phyloP scores from a whole-genome alignment of 1,140 invertebrate genomes.

The Brachystomella parvula region DNA sequence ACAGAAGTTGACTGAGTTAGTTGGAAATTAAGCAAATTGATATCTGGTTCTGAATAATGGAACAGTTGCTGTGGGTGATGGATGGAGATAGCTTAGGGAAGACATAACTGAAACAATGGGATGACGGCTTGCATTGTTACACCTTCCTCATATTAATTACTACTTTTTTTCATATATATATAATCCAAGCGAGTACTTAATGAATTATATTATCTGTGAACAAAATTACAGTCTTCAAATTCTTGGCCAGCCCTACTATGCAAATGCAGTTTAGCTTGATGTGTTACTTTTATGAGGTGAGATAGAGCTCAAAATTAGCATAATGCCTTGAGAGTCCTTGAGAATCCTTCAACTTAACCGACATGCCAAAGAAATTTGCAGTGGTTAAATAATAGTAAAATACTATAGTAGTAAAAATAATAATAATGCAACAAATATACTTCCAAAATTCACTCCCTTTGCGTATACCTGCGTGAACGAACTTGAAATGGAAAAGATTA shows the following conservation, averaged over 20 bases:
- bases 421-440: background rate
- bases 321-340: conserved; percentile 16
- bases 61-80: too few species aligned
- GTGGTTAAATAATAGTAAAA: background rate
- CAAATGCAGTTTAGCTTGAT: background rate
- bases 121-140: background rate
- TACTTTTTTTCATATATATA: background rate
- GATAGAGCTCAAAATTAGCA: background rate
- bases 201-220: background rate
- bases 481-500: conserved; percentile 1
- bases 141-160: conserved; percentile 8
- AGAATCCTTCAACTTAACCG: conserved; percentile 5
- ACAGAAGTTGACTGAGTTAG: too few species aligned
- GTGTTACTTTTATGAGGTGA: background rate
- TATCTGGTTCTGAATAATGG: too few species aligned
- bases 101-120: background rate
- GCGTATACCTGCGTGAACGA: background rate
- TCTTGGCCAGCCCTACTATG: background rate
- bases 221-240: background rate
- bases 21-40: too few species aligned
- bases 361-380: background rate
- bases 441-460: background rate
- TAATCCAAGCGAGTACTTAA: background rate
- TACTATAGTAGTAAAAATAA: background rate
- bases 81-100: too few species aligned